phyloP scores from a whole-genome alignment of 2,113 vertebrate genomes.

The Hypomesus transpacificus region DNA sequence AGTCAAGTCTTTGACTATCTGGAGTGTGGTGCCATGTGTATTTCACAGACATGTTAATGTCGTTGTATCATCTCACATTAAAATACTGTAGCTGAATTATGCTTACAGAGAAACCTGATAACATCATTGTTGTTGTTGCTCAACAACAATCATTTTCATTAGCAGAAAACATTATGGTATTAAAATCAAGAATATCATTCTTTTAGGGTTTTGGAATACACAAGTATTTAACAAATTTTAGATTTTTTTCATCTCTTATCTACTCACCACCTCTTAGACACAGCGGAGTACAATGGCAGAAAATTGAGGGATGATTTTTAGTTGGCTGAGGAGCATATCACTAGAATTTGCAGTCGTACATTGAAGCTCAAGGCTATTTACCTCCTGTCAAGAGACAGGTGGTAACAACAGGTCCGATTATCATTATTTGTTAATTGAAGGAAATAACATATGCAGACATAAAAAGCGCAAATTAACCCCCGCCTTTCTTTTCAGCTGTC shows the following conservation, averaged over 20 bases:
- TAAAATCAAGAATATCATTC: not conserved
- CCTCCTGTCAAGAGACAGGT: not conserved
- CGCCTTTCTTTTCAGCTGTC: not conserved
- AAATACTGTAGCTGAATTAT: too few species aligned
- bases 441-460: not conserved
- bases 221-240: not conserved
- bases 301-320: not conserved
- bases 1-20: too few species aligned
- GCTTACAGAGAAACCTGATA: too few species aligned
- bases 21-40: too few species aligned
- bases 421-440: constrained; percentile 25
- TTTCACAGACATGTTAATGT: too few species aligned
- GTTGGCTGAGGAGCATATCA: too few species aligned
- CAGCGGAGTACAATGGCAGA: not conserved
- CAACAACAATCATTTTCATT: not conserved
- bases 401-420: constrained; percentile 17
- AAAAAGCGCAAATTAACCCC: not conserved
- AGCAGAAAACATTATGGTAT: not conserved
- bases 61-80: too few species aligned
- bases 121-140: too few species aligned
- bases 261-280: not conserved
- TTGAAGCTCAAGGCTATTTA: constrained; percentile 1
- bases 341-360: too few species aligned
- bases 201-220: not conserved
- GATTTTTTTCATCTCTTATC: not conserved